Evolutionary conservation across 1,140 invertebrate genomes (phyloP).

Genomic region (Teleopsis dalmanni): DNA sequence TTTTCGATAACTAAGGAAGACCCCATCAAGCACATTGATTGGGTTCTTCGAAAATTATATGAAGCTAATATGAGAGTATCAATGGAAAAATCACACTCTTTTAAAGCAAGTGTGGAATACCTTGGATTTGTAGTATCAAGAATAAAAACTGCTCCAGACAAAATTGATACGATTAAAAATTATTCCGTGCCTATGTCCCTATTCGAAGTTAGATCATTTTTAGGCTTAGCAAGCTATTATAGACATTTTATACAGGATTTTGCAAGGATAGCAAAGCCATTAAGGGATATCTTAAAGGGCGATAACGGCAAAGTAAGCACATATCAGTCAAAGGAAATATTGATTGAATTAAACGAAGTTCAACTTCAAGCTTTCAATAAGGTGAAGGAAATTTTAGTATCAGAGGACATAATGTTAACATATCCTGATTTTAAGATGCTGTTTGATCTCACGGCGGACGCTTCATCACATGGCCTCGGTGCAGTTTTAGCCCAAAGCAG

Average conservation of each 20-base stretch:
- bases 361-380: slow-evolving; percentile 35
- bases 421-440: slow-evolving; percentile 32
- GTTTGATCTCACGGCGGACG: slow-evolving; percentile 34
- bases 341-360: slow-evolving; percentile 1
- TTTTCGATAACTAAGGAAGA: slow-evolving; percentile 7
- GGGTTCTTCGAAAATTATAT: slow-evolving; percentile 20
- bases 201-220: slow-evolving; percentile 10
- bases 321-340: slow-evolving; percentile 8
- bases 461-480: slow-evolving; percentile 22
- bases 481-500: slow-evolving; percentile 29
- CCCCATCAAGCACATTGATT: slow-evolving; percentile 6
- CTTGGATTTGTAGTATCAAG: slow-evolving; percentile 12
- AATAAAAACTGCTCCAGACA: slow-evolving; percentile 15
- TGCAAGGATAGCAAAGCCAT: slow-evolving; percentile 10
- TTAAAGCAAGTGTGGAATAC: slow-evolving; percentile 19
- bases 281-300: slow-evolving; percentile 8
- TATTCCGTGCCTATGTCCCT: slow-evolving; percentile 12
- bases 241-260: slow-evolving; percentile 15
- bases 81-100: slow-evolving; percentile 44
- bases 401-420: slow-evolving; percentile 36
- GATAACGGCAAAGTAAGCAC: slow-evolving; percentile 11
- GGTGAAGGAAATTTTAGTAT: slow-evolving; percentile 39
- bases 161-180: slow-evolving; percentile 17
- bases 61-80: slow-evolving; percentile 43
- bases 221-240: slow-evolving; percentile 14